These are phyloP conservation scores for Cotesia vestalis DNA, from an alignment of 1,140 invertebrate genomes.

Conservation along the genomic window DNA sequence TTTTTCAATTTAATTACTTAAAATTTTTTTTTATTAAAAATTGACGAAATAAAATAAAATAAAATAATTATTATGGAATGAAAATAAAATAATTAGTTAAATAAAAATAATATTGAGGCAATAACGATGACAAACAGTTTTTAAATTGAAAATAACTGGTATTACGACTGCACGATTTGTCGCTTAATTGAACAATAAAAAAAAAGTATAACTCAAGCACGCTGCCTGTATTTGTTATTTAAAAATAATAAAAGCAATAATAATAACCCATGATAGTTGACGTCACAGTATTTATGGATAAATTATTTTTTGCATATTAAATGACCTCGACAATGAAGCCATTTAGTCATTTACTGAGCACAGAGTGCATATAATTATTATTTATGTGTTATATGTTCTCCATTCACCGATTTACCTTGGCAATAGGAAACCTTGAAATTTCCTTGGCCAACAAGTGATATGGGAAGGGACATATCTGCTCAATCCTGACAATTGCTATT, in stretches of 20 bases:
- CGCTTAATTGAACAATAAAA: slow-evolving; percentile 10
- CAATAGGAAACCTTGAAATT: slow-evolving; percentile 76
- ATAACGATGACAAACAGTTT: neutral
- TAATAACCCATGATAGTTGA: neutral
- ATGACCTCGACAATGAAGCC: slow-evolving; percentile 16
- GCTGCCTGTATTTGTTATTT: too few species aligned
- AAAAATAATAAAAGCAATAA: slow-evolving; percentile 10
- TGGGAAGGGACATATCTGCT: slow-evolving; percentile 88
- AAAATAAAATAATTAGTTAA: too few species aligned
- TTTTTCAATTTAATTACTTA: too few species aligned
- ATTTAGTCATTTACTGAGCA: slow-evolving; percentile 1
- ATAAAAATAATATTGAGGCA: too few species aligned
- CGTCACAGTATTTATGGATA: slow-evolving; percentile 15
- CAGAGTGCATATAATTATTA: too few species aligned
- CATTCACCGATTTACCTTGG: slow-evolving; percentile 66
- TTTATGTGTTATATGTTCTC: neutral
- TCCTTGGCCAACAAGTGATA: slow-evolving; percentile 80
- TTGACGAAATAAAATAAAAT: too few species aligned
- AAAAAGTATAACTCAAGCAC: neutral
- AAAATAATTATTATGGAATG: too few species aligned
- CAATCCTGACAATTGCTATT: slow-evolving; percentile 82
- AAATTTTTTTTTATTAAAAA: too few species aligned
- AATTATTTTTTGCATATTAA: slow-evolving; percentile 6
- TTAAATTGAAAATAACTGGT: neutral
- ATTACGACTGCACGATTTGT: neutral